phyloP scores from a whole-genome alignment of 2,113 vertebrate genomes.

The Brevimyrus niger region DNA sequence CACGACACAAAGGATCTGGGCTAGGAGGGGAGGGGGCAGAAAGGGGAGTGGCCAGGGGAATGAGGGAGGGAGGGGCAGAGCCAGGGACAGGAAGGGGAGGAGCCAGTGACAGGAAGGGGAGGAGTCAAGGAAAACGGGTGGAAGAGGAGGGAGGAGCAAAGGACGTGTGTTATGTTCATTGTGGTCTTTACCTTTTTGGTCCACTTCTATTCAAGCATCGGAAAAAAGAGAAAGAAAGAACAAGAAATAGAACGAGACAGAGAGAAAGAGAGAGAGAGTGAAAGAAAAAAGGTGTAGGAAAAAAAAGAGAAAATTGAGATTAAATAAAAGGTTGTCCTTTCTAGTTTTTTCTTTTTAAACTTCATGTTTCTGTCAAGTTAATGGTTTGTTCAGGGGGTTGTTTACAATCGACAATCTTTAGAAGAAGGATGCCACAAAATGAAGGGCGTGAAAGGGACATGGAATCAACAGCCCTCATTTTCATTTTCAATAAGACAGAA shows the following conservation, averaged over 20 bases:
- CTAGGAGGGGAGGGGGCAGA: slow-evolving; percentile 58
- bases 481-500: slow-evolving; percentile 34
- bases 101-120: background rate
- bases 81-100: slow-evolving; percentile 30
- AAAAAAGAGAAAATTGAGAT: slow-evolving; percentile 86
- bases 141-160: slow-evolving; percentile 38
- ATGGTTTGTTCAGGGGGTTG: slow-evolving; percentile 48
- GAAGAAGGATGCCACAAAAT: slow-evolving; percentile 58
- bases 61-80: slow-evolving; percentile 46
- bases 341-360: slow-evolving; percentile 38
- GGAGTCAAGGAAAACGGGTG: background rate
- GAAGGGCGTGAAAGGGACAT: slow-evolving; percentile 59
- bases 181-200: slow-evolving; percentile 97
- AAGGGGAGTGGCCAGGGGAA: slow-evolving; percentile 36
- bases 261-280: slow-evolving; percentile 56
- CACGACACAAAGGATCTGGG: slow-evolving; percentile 83
- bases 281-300: slow-evolving; percentile 76
- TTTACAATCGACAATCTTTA: slow-evolving; percentile 28
- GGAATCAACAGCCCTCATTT: slow-evolving; percentile 54
- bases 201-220: slow-evolving; percentile 99
- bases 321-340: slow-evolving; percentile 75
- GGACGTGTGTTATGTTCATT: slow-evolving; percentile 72
- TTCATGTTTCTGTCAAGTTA: slow-evolving; percentile 58
- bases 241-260: slow-evolving; percentile 72
- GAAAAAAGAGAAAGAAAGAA: slow-evolving; percentile 73